Evolutionary conservation across 2,888 invertebrate genomes (phyloP), one percentile per base, ranked within the genome.

Genomic region (Oscheius onirici): DNA sequence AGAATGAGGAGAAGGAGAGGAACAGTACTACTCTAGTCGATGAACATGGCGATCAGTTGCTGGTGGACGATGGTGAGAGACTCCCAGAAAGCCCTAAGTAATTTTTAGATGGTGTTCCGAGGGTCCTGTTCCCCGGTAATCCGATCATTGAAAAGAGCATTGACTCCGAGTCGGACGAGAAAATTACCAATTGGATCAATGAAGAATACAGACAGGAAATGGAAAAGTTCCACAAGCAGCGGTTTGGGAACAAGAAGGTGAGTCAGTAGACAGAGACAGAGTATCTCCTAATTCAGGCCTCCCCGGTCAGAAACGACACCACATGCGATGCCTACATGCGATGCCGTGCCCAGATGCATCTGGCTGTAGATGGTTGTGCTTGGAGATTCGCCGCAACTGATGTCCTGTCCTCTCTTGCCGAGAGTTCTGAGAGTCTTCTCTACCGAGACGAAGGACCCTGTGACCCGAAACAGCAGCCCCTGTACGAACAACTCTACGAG

Each of bases 291-390:
- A 41, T 67, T 13, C 44, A 68, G 54, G 43, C 40, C 13, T 1
- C 61, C 24, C 28, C 63, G n/a, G 34, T 24, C 49, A 40, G 78
- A 44, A 81, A 81, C 51, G 81, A 81, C 44, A 79, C 81, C 0
- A 75, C 80, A 2, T 82, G 82, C 55, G 80, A 82, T 55, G 70
- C 76, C 66, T 82, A 82, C 69, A 79, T 82, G 80, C 68, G 79
- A 52, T 82, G 82, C 69, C 73, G 79, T 20, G 73, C 72, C 24
- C 80, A 82, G 75, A 82, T 82, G 82, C 80, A 82, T 58, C 55
- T 82, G 43, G 82, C 82, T 3, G 79, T 82, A n/a, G 82, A 82
- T 69, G 76, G 77, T 74, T 73, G 81, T 76, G 66, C 75, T 20
- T 80, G 80, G 79, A 58, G 77, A 40, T 81, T 80, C 57, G 81